Base-by-base conservation (phyloP, 2,888 invertebrate genomes). In the Phalera bucephala region DNA sequence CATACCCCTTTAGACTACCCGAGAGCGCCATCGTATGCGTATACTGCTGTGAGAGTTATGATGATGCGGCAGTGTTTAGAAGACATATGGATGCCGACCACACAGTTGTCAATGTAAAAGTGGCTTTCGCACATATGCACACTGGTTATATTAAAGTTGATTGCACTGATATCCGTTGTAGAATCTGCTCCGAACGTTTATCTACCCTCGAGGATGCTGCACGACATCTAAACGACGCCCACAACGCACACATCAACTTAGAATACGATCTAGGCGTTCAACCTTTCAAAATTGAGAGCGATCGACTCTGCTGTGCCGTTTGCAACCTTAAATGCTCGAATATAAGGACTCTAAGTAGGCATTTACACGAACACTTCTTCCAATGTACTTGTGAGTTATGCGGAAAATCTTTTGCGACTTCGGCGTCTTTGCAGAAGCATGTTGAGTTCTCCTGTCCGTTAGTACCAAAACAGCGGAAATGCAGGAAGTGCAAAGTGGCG, bases 1-100 rank as follows among this genome's bases (percentile, higher is more conserved):
- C 71, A 47, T 80, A 73, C 60, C 83, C 83, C 31, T 84, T 84
- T 71, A 72, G 75, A 49, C 64, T 80, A 32, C 83, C 82, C 23
- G 70, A 66, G 44, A 68, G 68, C 52, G 42, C 61, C 22, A 67
- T 83, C 62, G 68, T 78, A 30, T 84, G 84, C 55, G 77, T 81
- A 34, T 80, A 72, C 57, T 83, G 81, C 73, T 65, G 61, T 46
- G 71, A 79, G 32, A 64, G 52, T 15, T 75, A 64, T 50, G 59
- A 64, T 26, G 72, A 76, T 15, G 51, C 35, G 31, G 45, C 45
- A 22, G 49, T 28, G 23, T 72, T 69, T 53, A 59, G 72, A 30
- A 42, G 38, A 13, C 72, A 72, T 34, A 71, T 72, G 71, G 48
- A 60, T 15, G 34, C 51, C 3, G 48, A 63, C 2, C 72, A 72